Evolutionary conservation across 2,113 vertebrate genomes (phyloP).

Genomic region (Rhabdomys dilectus): DNA sequence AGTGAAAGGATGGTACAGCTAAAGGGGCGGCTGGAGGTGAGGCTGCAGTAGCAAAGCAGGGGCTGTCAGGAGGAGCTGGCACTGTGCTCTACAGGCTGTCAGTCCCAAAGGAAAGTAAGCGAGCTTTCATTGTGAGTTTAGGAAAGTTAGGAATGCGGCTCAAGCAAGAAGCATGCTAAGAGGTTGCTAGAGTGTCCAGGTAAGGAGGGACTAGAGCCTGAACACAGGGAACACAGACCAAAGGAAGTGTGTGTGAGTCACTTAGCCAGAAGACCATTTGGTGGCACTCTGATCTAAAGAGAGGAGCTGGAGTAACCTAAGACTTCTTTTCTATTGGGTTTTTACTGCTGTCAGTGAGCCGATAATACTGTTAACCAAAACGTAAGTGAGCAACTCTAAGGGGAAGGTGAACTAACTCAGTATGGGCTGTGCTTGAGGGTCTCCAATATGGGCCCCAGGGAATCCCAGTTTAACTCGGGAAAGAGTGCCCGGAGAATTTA

Average conservation of each 20-base stretch:
- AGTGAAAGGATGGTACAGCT: rapidly evolving
- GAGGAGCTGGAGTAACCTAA: neutral
- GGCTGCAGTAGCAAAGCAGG: neutral
- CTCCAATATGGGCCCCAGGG: neutral
- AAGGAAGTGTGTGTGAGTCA: neutral
- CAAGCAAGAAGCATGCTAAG: neutral
- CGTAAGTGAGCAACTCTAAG: no score
- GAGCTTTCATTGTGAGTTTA: neutral
- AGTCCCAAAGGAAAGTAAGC: neutral
- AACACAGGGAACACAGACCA: neutral
- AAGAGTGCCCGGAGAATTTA: neutral
- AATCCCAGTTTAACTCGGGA: neutral
- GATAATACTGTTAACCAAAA: neutral
- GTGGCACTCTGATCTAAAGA: neutral
- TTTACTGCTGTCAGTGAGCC: neutral
- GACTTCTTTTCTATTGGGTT: neutral
- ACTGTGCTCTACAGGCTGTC: neutral
- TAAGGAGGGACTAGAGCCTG: neutral
- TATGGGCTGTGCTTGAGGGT: no score
- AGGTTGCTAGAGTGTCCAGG: no score
- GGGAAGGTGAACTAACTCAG: neutral
- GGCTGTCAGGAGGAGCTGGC: neutral
- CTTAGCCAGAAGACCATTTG: neutral
- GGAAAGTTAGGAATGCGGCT: neutral
- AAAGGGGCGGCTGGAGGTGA: neutral